Evolutionary conservation across 2,113 vertebrate species (phyloP), one percentile per base, ranked within the genome.

Genomic region (Myotis yumanensis): DNA sequence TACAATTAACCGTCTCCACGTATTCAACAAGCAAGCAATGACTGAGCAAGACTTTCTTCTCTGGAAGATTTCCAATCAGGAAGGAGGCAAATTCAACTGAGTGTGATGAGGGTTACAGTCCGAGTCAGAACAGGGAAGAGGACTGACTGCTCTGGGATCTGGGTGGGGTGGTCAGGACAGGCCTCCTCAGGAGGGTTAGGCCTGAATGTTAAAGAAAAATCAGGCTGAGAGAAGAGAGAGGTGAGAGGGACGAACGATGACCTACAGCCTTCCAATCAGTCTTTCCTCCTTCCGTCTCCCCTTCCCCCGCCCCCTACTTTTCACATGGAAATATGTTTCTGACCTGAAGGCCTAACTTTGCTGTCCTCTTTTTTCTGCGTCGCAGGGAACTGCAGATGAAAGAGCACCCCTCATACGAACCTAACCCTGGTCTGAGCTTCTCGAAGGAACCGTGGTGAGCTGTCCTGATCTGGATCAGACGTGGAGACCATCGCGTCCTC

Each of bases 331-430:
- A 57, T 37, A 80, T 30, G 18, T 72, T 43, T 51, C 88, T 66
- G 43, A 46, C 0, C 3, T 28, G 17, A 4, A 0, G 22, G 5
- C 57, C 71, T 96, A 52, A 97, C 84, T 77, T 59, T 2, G 18
- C 77, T 66, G 23, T 85, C 69, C 37, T 83, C 11, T 32, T 2
- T 48, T n/a, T 52, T 52, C 76, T 73, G 86, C 79, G 59, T 97
- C 94, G 16, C 97, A 98, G 98, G 96, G 98, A 71, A 98, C 98
- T 0, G 97, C 97, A 81, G 98, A 98, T 7, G 98, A 98, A 96
- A 97, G 98, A 90, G 98, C 98, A 14, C 98, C 98, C 0, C 98
- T 98, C 93, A 98, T 98, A 94, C 97, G 98, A 95, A 97, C 98
- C 81, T 98, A 98, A 96, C 68, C 59, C 62, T 17, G 7, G 15